Percentiles rank a stretch among this genome's conserved stretches.
Conservation (phyloP, 2,797 vertebrate species). For the Pangasius macronema region DNA sequence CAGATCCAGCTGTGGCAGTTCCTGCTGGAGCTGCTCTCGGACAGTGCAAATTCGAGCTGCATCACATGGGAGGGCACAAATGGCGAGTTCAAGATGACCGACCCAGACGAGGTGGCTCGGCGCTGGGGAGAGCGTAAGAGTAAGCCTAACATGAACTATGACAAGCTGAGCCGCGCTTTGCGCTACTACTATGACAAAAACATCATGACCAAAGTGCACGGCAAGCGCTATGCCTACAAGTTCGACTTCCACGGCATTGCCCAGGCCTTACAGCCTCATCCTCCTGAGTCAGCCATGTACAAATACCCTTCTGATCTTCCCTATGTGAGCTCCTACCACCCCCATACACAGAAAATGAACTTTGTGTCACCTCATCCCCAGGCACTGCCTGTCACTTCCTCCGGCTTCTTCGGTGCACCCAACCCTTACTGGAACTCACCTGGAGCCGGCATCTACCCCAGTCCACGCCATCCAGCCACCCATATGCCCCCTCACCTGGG, state of each 20-base stretch:
- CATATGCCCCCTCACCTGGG: slow-evolving; percentile 88
- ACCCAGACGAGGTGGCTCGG: slow-evolving; percentile 86
- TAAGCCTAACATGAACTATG: slow-evolving; percentile 92
- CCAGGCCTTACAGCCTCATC: slow-evolving; percentile 87
- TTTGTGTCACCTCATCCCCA: slow-evolving; percentile 81
- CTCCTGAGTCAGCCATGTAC: slow-evolving; percentile 83
- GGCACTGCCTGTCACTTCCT: slow-evolving; percentile 80
- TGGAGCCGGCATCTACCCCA: slow-evolving; percentile 82
- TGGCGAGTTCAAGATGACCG: slow-evolving; percentile 89
- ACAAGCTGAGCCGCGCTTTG: slow-evolving; percentile 87
- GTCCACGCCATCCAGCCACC: slow-evolving; percentile 79
- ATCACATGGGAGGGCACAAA: slow-evolving; percentile 91
- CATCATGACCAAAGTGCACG: slow-evolving; percentile 92
- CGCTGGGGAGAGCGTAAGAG: slow-evolving; percentile 87
- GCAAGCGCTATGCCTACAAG: slow-evolving; percentile 89
- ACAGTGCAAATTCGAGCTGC: slow-evolving; percentile 85
- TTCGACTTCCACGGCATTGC: slow-evolving; percentile 90
- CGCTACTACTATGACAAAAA: slow-evolving; percentile 92
- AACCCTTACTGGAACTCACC: slow-evolving; percentile 89
- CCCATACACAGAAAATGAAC: slow-evolving; percentile 90
- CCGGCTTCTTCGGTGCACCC: slow-evolving; percentile 82
- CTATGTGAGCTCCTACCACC: slow-evolving; percentile 85
- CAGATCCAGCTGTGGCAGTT: slow-evolving; percentile 91
- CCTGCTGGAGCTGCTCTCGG: slow-evolving; percentile 84
- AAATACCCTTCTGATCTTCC: slow-evolving; percentile 87